A percentile compares a stretch with the other conserved stretches of the same genome.
Evolutionary conservation across 2,113 vertebrate species (phyloP).

Genomic region (Mormyrus iriodes): DNA sequence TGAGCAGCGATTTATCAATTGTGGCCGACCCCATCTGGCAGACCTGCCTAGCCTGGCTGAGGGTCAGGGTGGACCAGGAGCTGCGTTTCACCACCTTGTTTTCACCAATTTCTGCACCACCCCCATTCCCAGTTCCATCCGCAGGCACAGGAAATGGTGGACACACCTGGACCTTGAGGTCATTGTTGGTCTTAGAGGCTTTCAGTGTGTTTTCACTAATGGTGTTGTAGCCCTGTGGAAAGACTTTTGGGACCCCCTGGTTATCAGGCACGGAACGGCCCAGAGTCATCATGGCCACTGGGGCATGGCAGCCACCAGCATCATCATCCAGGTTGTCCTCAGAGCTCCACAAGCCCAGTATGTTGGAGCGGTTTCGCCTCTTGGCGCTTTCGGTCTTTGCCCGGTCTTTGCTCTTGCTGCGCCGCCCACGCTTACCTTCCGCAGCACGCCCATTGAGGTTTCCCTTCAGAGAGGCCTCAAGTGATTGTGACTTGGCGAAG

Average conservation of each 20-base stretch:
- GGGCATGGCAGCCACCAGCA: slow-evolving; percentile 68
- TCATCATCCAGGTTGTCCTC: slow-evolving; percentile 81
- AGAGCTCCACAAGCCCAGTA: slow-evolving; percentile 94
- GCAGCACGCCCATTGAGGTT: slow-evolving; percentile 53
- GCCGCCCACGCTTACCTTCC: slow-evolving; percentile 73
- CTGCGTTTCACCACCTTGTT: slow-evolving; percentile 87
- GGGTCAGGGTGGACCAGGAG: slow-evolving; percentile 91
- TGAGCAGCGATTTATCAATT: slow-evolving; percentile 88
- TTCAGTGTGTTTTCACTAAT: slow-evolving; percentile 90
- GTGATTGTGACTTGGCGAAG: slow-evolving; percentile 78
- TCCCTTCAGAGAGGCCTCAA: slow-evolving; percentile 72
- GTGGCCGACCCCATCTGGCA: slow-evolving; percentile 93
- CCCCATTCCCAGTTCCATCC: neutral
- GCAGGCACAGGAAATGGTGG: slow-evolving; percentile 55
- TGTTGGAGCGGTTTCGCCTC: slow-evolving; percentile 73
- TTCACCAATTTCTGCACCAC: slow-evolving; percentile 49
- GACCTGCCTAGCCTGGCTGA: slow-evolving; percentile 89
- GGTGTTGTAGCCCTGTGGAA: slow-evolving; percentile 91
- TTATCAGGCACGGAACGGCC: slow-evolving; percentile 78
- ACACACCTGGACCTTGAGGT: slow-evolving; percentile 64
- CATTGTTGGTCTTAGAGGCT: slow-evolving; percentile 85
- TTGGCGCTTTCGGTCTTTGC: slow-evolving; percentile 83
- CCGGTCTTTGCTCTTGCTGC: slow-evolving; percentile 91
- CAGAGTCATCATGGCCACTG: slow-evolving; percentile 86
- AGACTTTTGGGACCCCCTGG: slow-evolving; percentile 76